A percentile compares a stretch with the other conserved stretches of the same genome.
Evolutionary conservation across 2,797 vertebrate species (phyloP).

Genomic region (Pachyuromys duprasi): DNA sequence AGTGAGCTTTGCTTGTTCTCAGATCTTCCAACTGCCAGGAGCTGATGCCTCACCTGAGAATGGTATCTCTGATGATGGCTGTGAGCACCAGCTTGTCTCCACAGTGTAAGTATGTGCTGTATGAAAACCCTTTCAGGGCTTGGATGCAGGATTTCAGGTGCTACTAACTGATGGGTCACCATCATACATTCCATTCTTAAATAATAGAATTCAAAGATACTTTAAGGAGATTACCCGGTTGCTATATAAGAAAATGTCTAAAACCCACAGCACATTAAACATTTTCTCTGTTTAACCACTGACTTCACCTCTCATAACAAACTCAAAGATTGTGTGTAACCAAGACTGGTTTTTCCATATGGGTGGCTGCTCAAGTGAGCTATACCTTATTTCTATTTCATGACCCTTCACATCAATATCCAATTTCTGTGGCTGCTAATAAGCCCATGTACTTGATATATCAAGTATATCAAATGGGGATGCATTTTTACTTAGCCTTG

Average conservation of each 20-base stretch:
- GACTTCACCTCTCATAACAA: background rate
- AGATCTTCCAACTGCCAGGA: conserved; percentile 8
- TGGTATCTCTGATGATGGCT: conserved; percentile 10
- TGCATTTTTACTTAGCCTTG: background rate
- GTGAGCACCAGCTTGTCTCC: conserved; percentile 70
- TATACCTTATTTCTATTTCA: background rate
- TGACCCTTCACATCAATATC: background rate
- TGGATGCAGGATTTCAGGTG: background rate
- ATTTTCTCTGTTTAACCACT: background rate
- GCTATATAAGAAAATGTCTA: background rate
- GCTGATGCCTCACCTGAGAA: background rate
- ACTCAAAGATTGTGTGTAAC: background rate
- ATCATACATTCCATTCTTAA: background rate
- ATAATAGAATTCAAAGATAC: background rate
- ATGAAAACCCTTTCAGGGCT: background rate
- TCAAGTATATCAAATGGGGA: background rate
- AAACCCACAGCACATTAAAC: background rate
- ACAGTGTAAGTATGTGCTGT: conserved; percentile 69
- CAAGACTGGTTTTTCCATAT: background rate
- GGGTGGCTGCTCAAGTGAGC: background rate
- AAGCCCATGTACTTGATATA: background rate
- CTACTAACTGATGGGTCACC: background rate
- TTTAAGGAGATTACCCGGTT: background rate
- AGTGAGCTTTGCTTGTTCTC: conserved; percentile 57
- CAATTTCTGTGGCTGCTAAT: background rate